A percentile compares a stretch with the other conserved stretches of the same genome.
Evolutionary conservation across 1,140 invertebrate species (phyloP).

Genomic region (Brachionus manjavacas): DNA sequence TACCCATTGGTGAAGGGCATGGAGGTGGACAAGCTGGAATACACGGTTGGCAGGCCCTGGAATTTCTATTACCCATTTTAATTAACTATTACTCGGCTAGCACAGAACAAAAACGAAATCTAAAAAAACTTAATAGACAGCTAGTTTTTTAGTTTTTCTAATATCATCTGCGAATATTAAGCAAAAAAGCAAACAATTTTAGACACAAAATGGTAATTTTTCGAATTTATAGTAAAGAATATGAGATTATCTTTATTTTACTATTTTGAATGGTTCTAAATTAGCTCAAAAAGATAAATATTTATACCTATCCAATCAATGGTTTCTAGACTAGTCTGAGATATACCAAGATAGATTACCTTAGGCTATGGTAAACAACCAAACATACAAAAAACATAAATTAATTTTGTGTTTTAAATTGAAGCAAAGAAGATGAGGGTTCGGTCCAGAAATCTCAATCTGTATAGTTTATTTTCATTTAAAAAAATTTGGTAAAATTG

Average conservation of each 20-base stretch:
- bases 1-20: background rate
- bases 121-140: background rate
- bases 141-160: too few relatives aligned
- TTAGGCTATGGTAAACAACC: background rate
- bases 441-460: background rate
- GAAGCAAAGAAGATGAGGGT: background rate
- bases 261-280: background rate
- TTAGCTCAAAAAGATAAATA: background rate
- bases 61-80: conserved; percentile 4
- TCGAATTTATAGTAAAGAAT: background rate
- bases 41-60: background rate
- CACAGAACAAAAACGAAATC: background rate
- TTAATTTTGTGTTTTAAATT: conserved; percentile 16
- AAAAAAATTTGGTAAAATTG: background rate
- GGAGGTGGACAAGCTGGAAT: background rate
- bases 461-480: background rate
- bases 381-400: background rate
- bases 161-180: background rate
- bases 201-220: background rate
- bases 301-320: conserved; percentile 1
- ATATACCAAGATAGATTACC: background rate
- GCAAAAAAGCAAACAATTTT: background rate
- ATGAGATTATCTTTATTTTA: background rate
- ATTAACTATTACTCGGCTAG: conserved; percentile 5
- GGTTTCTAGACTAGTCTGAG: background rate